Conservation (phyloP, 2,113 vertebrate genomes). For the Hipposideros armiger region DNA sequence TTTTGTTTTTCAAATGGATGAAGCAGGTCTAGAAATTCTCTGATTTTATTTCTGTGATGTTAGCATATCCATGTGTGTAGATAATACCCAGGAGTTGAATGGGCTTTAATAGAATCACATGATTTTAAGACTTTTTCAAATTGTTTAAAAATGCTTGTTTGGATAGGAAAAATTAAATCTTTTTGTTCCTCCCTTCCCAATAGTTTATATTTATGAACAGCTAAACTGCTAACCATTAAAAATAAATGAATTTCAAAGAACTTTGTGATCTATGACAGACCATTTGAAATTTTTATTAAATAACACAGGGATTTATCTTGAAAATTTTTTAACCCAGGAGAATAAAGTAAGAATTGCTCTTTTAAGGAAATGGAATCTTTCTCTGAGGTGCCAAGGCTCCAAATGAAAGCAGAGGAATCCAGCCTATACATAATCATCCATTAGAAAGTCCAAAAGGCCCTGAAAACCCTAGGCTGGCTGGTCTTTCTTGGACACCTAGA, state of each 20-base stretch:
- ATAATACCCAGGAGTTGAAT: neutral
- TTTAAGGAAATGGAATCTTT: slow-evolving; percentile 48
- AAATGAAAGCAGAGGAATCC: neutral
- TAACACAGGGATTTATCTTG: slow-evolving; percentile 23
- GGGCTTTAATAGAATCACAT: neutral
- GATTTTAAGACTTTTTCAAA: slow-evolving; percentile 12
- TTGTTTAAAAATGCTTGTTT: slow-evolving; percentile 2
- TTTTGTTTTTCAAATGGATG: neutral
- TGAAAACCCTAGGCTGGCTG: neutral
- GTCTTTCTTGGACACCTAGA: neutral
- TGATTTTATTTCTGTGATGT: neutral
- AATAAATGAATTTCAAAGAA: slow-evolving; percentile 40
- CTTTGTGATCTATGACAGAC: neutral
- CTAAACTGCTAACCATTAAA: slow-evolving; percentile 37
- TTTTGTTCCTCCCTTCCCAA: neutral
- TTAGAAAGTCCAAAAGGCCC: neutral
- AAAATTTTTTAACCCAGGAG: neutral
- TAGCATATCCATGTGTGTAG: neutral
- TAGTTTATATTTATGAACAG: slow-evolving; percentile 39
- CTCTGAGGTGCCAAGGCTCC: neutral
- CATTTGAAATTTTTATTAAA: slow-evolving; percentile 49
- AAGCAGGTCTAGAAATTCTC: neutral
- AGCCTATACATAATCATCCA: neutral
- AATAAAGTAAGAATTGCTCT: slow-evolving; percentile 39
- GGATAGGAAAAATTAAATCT: slow-evolving; percentile 20